Evolutionary conservation across 2,888 invertebrate species (phyloP).

Genomic region (Ennomos fuscantarius): DNA sequence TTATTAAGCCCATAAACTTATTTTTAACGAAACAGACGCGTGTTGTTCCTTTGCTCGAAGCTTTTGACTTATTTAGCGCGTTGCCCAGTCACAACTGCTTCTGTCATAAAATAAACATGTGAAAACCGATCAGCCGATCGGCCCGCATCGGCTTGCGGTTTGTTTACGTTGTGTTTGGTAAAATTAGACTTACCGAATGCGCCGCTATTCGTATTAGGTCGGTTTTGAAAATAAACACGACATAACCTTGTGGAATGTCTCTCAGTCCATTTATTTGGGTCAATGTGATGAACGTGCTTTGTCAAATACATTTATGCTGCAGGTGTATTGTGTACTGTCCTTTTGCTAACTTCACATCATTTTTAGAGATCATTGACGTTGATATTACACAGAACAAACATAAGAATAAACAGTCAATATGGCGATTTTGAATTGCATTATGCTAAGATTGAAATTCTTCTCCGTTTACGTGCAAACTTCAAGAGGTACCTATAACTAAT

Average conservation of each 20-base stretch:
- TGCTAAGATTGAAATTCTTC: background rate
- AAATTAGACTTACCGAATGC: slow-evolving; percentile 77
- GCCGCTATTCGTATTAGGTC: slow-evolving; percentile 77
- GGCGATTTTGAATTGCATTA: background rate
- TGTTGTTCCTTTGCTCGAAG: slow-evolving; percentile 52
- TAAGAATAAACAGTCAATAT: slow-evolving; percentile 20
- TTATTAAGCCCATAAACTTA: slow-evolving; percentile 65
- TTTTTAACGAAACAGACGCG: slow-evolving; percentile 62
- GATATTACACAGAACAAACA: slow-evolving; percentile 22
- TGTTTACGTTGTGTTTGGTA: slow-evolving; percentile 82
- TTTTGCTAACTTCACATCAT: slow-evolving; percentile 14
- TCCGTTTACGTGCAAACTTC: too few relatives aligned
- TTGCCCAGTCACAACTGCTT: slow-evolving; percentile 58
- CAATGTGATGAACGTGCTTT: slow-evolving; percentile 79
- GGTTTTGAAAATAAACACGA: slow-evolving; percentile 81
- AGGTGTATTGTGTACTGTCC: slow-evolving; percentile 22
- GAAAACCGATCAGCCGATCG: slow-evolving; percentile 60
- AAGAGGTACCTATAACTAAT: too few relatives aligned
- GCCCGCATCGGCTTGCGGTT: slow-evolving; percentile 68
- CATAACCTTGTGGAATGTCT: slow-evolving; percentile 78
- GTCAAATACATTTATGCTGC: slow-evolving; percentile 51
- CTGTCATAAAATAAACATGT: slow-evolving; percentile 67
- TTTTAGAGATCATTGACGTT: slow-evolving; percentile 33
- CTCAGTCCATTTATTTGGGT: slow-evolving; percentile 77
- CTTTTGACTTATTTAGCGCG: slow-evolving; percentile 67